Evolutionary conservation across 1,140 invertebrate species (phyloP).

Genomic region (Papilio polyxenes): DNA sequence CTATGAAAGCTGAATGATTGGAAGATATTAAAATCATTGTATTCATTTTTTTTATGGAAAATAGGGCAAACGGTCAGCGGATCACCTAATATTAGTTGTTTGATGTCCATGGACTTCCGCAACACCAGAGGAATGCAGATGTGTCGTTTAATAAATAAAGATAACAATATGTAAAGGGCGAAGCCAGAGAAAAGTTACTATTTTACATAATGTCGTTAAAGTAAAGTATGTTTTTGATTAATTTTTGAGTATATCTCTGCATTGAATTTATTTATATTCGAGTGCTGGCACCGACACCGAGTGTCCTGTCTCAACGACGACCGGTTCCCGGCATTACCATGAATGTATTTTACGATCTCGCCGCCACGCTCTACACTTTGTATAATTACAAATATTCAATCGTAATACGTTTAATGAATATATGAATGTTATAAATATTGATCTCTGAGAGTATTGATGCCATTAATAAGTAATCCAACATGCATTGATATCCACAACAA

Average conservation of each 20-base stretch:
- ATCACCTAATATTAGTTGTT: too few species aligned
- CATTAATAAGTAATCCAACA: too few species aligned
- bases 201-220: background rate
- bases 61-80: too few species aligned
- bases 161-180: too few species aligned
- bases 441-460: too few species aligned
- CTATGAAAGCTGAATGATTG: too few species aligned
- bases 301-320: background rate
- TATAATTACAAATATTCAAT: background rate
- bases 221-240: background rate
- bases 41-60: too few species aligned
- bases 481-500: too few species aligned
- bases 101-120: too few species aligned
- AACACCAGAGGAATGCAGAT: too few species aligned
- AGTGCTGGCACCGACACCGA: background rate
- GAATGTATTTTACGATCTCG: background rate
- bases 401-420: background rate
- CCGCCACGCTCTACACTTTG: background rate
- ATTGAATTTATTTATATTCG: background rate
- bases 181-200: background rate
- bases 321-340: background rate
- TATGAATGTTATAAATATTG: background rate
- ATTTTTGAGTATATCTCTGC: background rate
- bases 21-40: too few species aligned
- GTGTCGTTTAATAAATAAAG: too few species aligned